These are phyloP conservation scores for Cercopithecus mitis DNA, from an alignment of 2,797 vertebrate genomes.

Conservation along the genomic window DNA sequence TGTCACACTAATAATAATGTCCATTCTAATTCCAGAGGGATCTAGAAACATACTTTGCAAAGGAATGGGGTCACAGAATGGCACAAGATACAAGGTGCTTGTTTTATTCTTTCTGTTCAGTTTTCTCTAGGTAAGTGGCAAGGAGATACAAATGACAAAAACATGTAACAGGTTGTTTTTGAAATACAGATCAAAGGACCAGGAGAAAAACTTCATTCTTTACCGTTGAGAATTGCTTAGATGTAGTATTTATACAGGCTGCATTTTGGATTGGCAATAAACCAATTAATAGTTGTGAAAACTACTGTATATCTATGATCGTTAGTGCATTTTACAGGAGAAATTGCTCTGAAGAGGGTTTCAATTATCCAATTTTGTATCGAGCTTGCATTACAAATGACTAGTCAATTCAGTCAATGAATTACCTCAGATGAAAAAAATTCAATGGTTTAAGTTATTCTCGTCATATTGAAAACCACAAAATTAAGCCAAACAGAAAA, in stretches of 20 bases:
- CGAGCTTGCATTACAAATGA: conserved; percentile 5
- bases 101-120: neutral
- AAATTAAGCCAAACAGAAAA: conserved; percentile 47
- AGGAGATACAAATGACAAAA: neutral
- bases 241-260: neutral
- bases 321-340: neutral
- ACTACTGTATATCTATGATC: neutral
- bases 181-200: neutral
- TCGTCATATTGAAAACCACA: neutral
- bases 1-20: neutral
- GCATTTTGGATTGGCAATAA: neutral
- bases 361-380: conserved; percentile 30
- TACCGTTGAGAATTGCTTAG: neutral
- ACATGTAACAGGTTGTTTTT: neutral
- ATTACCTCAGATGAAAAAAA: neutral
- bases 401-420: neutral
- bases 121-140: neutral
- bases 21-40: neutral
- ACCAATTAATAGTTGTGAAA: neutral
- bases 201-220: neutral
- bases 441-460: neutral
- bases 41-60: neutral
- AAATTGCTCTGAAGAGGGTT: conserved; percentile 16
- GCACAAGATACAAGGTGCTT: neutral
- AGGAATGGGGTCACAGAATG: neutral